phyloP scores from a whole-genome alignment of 2,113 vertebrate genomes.

The Tringa solitaria region DNA sequence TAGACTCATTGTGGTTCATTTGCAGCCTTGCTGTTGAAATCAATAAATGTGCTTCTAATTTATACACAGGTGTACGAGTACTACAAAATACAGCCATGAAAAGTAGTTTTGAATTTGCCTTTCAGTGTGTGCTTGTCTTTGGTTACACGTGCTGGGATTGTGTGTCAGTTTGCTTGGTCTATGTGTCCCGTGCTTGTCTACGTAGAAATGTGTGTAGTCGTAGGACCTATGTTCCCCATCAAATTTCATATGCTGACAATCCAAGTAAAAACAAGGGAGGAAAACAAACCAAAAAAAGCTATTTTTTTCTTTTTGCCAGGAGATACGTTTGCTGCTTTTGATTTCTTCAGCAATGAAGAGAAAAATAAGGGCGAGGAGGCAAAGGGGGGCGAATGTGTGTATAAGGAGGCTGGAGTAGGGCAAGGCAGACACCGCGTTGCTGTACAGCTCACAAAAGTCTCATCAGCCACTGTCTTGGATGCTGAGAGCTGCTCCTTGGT shows the following conservation, averaged over 20 bases:
- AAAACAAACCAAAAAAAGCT: not conserved
- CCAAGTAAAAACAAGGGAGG: not conserved
- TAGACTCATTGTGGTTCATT: not conserved
- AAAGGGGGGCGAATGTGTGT: not conserved
- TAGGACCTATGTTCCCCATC: not conserved
- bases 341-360: constrained; percentile 11
- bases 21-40: not conserved
- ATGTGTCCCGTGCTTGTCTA: not conserved
- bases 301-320: not conserved
- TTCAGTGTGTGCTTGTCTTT: not conserved
- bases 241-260: not conserved
- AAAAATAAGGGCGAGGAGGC: not conserved
- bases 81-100: not conserved
- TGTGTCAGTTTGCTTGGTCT: not conserved
- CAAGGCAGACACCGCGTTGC: not conserved
- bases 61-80: not conserved
- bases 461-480: not conserved
- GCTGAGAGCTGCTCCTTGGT: constrained; percentile 28
- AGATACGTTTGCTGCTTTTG: not conserved
- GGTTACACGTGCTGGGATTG: not conserved
- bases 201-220: not conserved
- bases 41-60: not conserved
- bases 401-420: not conserved
- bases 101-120: not conserved
- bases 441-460: not conserved